Percentiles rank a stretch among this genome's conserved stretches.
Evolutionary conservation across 2,888 invertebrate genomes (phyloP).

Genomic region (Teleiodes luculella): DNA sequence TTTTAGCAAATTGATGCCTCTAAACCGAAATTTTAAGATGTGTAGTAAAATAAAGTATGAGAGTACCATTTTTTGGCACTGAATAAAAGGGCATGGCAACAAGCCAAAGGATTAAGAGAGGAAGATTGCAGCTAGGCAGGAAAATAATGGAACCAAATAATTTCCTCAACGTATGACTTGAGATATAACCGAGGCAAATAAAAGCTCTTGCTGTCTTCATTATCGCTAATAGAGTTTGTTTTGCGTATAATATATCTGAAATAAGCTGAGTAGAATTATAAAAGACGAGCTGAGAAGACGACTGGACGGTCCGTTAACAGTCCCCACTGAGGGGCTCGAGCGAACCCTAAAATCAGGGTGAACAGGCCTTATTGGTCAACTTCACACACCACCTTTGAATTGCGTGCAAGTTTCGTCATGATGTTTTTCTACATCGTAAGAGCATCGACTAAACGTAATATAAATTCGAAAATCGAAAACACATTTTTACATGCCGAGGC

Average conservation of each 20-base stretch:
- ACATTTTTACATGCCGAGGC: too few relatives aligned
- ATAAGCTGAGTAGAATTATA: not conserved
- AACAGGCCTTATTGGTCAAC: too few relatives aligned
- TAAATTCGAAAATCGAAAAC: too few relatives aligned
- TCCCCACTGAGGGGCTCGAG: too few relatives aligned
- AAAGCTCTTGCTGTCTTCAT: constrained; percentile 5
- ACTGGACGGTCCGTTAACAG: too few relatives aligned
- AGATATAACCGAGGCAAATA: constrained; percentile 9
- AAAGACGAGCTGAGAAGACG: not conserved
- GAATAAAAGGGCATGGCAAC: constrained; percentile 17
- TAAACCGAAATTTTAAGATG: constrained; percentile 12
- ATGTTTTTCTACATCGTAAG: too few relatives aligned
- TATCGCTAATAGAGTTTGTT: constrained; percentile 4
- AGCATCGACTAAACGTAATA: too few relatives aligned
- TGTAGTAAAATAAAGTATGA: constrained; percentile 12
- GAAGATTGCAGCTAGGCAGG: constrained; percentile 15
- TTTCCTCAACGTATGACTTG: constrained; percentile 12
- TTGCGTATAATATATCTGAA: not conserved
- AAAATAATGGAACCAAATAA: constrained; percentile 17
- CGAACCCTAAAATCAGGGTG: too few relatives aligned
- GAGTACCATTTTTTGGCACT: constrained; percentile 15
- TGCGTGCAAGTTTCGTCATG: too few relatives aligned
- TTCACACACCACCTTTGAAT: too few relatives aligned
- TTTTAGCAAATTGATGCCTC: constrained; percentile 15
- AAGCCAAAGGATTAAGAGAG: constrained; percentile 19